A percentile compares a stretch with the other conserved stretches of the same genome.
These are phyloP conservation scores for Athalia rosae DNA, from an alignment of 2,888 invertebrate species.

Conservation along the genomic window DNA sequence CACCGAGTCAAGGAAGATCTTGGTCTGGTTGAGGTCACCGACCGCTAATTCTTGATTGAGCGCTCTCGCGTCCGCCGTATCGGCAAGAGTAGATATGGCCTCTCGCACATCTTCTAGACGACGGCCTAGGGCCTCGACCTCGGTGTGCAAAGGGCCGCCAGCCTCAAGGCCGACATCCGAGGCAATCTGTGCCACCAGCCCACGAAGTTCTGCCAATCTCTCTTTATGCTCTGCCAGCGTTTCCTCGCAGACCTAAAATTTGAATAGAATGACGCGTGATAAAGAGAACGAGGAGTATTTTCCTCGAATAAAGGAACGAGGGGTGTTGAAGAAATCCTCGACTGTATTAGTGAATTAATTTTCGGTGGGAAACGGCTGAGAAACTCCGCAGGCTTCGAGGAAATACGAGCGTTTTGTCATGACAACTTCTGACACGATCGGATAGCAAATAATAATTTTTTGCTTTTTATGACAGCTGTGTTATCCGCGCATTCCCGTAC, in stretches of 20 bases:
- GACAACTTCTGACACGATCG: too few relatives aligned
- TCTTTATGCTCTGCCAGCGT: slow-evolving; percentile 83
- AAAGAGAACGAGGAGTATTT: not conserved
- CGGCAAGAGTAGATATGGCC: slow-evolving; percentile 83
- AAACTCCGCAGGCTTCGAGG: too few relatives aligned
- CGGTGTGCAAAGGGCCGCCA: slow-evolving; percentile 83
- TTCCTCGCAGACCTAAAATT: slow-evolving; percentile 83
- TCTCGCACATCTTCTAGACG: slow-evolving; percentile 85
- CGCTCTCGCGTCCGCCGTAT: slow-evolving; percentile 84
- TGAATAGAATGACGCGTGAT: not conserved
- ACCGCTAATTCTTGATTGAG: slow-evolving; percentile 75
- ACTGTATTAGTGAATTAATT: too few relatives aligned
- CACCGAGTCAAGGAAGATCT: slow-evolving; percentile 81
- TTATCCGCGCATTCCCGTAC: too few relatives aligned
- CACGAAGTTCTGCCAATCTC: slow-evolving; percentile 81
- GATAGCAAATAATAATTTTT: too few relatives aligned
- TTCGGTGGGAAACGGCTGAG: too few relatives aligned
- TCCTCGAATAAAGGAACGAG: too few relatives aligned
- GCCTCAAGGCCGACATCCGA: slow-evolving; percentile 85
- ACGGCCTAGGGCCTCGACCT: slow-evolving; percentile 85
- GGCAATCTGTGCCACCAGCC: slow-evolving; percentile 86
- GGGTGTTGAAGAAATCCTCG: too few relatives aligned
- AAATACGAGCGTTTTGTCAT: too few relatives aligned
- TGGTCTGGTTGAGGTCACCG: slow-evolving; percentile 77
- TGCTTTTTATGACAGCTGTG: too few relatives aligned